Evolutionary conservation across 2,888 invertebrate genomes (phyloP).

Genomic region (Syritta pipiens): DNA sequence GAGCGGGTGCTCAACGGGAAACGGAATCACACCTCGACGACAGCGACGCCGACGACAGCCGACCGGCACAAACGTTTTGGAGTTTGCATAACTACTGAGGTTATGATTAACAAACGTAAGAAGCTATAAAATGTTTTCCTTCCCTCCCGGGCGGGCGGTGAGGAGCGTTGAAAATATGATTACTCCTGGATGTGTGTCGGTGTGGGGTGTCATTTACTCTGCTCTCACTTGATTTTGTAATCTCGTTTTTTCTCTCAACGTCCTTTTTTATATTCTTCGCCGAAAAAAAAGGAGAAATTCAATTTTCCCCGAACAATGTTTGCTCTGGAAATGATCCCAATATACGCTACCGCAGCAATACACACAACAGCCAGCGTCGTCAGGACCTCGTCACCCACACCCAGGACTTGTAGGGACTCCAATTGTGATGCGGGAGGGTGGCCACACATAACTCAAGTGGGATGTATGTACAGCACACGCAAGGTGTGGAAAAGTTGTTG

Average conservation of each 20-base stretch:
- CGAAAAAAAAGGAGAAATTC: conserved; percentile 23
- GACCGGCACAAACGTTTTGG: conserved; percentile 17
- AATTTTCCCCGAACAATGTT: conserved; percentile 52
- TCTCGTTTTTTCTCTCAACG: conserved; percentile 16
- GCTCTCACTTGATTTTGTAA: conserved; percentile 56
- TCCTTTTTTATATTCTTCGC: conserved; percentile 27
- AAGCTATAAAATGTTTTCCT: conserved; percentile 48
- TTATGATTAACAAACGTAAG: conserved; percentile 58
- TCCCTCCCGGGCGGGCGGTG: not conserved
- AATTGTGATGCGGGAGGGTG: not conserved
- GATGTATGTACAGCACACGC: conserved; percentile 20
- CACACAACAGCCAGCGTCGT: conserved; percentile 12
- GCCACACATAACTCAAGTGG: conserved; percentile 23
- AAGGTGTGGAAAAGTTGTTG: conserved; percentile 58
- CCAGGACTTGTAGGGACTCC: conserved; percentile 6
- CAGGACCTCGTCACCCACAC: not conserved
- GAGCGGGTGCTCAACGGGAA: not conserved
- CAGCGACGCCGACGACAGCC: too few relatives aligned
- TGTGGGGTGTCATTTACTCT: conserved; percentile 47
- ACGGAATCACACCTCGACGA: conserved; percentile 17
- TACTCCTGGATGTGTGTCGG: conserved; percentile 5
- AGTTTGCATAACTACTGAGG: conserved; percentile 51
- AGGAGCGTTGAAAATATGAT: conserved; percentile 48
- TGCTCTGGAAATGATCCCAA: conserved; percentile 56
- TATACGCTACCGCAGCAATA: conserved; percentile 45